Evolutionary conservation across 2,113 vertebrate genomes (phyloP), one percentile per base, ranked within the genome.

Genomic region (Thalassarche chlororhynchos): DNA sequence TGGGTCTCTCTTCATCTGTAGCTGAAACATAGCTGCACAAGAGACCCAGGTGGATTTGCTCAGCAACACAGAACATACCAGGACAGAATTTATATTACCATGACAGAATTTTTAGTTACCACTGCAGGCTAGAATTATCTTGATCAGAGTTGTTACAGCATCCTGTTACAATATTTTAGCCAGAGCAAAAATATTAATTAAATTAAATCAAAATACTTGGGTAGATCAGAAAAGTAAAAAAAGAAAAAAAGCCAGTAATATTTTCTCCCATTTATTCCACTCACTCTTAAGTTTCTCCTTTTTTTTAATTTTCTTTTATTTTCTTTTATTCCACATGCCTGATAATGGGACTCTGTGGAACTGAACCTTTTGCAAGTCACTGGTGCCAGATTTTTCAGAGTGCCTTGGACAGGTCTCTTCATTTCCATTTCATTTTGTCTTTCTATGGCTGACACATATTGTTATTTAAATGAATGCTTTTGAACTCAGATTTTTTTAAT

Each of bases 391-490:
- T 83, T 90, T 95, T 83, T 66, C 65, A 62, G 51, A 81, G 18
- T n/a, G 61, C 58, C 34, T 76, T 0, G 3, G 84, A 93, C 75
- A 82, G 71, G 75, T 96, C 60, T 91, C 80, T 80, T 72, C 34
- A 87, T 40, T 93, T 87, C 36, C 25, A 57, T 70, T 79, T 87
- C 12, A 77, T 83, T 87, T 87, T 69, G 28, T 62, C 58, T 89
- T 88, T 91, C 68, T 74, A 20, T 47, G 79, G 65, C 60, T 90
- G 64, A 91, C 74, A 77, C 4, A 36, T 42, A 52, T 40, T 91
- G 40, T 62, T 94, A 93, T 87, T 96, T 93, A 95, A 94, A 95
- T 71, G 24, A 95, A 72, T 29, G 31, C 46, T 70, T 87, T 74
- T 32, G 6, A 92, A 71, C 82, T 89, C 49, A 34, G 26, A 49